phyloP scores from a whole-genome alignment of 2,797 vertebrate species.

The Cirrhinus molitorella region DNA sequence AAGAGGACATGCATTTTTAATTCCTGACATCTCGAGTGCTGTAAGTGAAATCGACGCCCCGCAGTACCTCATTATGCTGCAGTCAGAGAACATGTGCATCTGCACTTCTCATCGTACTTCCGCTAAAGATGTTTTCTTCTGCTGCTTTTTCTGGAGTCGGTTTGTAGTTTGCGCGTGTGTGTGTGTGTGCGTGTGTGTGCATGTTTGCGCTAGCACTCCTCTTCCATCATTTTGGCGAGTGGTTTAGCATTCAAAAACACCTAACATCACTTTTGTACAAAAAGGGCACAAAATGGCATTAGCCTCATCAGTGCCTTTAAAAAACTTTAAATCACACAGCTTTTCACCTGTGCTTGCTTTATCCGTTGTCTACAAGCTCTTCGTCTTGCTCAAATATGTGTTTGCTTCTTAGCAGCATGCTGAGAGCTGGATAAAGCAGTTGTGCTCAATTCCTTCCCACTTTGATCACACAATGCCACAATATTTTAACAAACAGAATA shows the following conservation, averaged over 20 bases:
- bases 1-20: constrained; percentile 74
- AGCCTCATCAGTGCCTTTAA: background rate
- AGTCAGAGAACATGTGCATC: constrained; percentile 47
- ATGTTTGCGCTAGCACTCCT: constrained; percentile 9
- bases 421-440: constrained; percentile 25
- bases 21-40: constrained; percentile 65
- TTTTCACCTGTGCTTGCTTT: background rate
- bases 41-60: constrained; percentile 57
- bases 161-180: constrained; percentile 10
- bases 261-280: background rate
- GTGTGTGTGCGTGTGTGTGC: background rate
- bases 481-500: constrained; percentile 2
- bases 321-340: constrained; percentile 2
- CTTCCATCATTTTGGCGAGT: background rate
- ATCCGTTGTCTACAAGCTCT: background rate
- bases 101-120: constrained; percentile 32
- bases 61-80: constrained; percentile 55
- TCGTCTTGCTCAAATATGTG: background rate
- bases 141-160: constrained; percentile 10
- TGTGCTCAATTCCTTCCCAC: constrained; percentile 1
- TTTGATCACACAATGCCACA: constrained; percentile 8
- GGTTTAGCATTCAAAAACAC: constrained; percentile 14
- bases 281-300: background rate
- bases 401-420: constrained; percentile 10
- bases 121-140: constrained; percentile 31